Evolutionary conservation across 1,140 invertebrate species (phyloP), one percentile per base, ranked within the genome.

Genomic region (Drosophila nikananu): DNA sequence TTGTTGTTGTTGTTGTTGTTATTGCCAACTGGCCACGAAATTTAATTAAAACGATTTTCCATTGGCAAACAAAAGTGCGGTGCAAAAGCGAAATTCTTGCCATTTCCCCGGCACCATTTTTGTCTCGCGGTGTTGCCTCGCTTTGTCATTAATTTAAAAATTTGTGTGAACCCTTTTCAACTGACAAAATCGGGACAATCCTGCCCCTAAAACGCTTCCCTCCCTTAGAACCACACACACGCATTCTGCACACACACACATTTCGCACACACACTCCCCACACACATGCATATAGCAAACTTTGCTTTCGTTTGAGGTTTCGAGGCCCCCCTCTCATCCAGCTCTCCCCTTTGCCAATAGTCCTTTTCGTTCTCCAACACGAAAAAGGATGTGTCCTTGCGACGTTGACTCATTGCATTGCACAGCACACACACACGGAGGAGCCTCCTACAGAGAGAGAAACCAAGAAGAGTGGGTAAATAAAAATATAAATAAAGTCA

Each of bases 71-170:
- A 66, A 80, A 51, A 59, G 48, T 71, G 70, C 37, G 70, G 39
- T 32, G 37, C 17, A 62, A 65, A 61, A 63, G 60, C 58, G 61
- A 83, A 83, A 72, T 83, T 76, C 64, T 57, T 76, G 63, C 55
- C 57, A 74, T 76, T 70, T 49, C 25, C 17, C 25, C 48, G 44
- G 8, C 27, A 44, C 32, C 62, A 49, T 66, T 77, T 75, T 75
- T 54, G 71, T 78, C 21, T 51, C 75, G 74, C 57, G 75, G 39
- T 58, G 74, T 30, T 59, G 49, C 81, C 81, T 86, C 61, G 77
- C 74, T 77, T 87, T 87, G 58, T 87, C 83, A 87, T 87, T 87
- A 87, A 83, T 87, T 81, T 87, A 83, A 81, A 83, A 78, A 87
- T 83, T 80, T 83, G 77, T 77, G 80, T 64, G 78, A 81, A 87